phyloP scores from a whole-genome alignment of 2,113 vertebrate genomes.

The Cyprinodon brontotheroides region DNA sequence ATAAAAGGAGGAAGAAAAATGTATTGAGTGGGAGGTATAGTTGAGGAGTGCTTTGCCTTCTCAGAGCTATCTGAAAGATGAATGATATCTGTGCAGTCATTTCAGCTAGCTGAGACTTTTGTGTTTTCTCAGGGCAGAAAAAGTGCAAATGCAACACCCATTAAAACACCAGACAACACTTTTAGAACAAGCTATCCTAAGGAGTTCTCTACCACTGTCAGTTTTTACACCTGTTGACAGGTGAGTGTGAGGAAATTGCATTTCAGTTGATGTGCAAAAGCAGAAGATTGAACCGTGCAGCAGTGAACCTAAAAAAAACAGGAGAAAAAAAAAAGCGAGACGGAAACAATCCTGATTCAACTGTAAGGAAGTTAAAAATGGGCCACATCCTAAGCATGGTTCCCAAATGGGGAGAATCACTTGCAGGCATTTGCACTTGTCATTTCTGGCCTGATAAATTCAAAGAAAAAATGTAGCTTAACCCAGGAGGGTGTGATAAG shows the following conservation, averaged over 20 bases:
- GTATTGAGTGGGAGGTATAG: background rate
- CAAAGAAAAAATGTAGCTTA: conserved; percentile 57
- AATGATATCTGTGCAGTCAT: conserved; percentile 43
- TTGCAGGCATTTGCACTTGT: conserved; percentile 75
- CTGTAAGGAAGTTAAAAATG: conserved; percentile 57
- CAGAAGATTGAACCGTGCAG: conserved; percentile 10
- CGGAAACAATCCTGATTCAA: conserved; percentile 52
- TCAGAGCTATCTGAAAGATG: conserved; percentile 37
- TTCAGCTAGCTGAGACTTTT: conserved; percentile 41
- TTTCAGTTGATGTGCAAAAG: conserved; percentile 32
- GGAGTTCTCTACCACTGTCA: conserved; percentile 12
- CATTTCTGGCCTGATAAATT: conserved; percentile 67
- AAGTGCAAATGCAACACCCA: conserved; percentile 39
- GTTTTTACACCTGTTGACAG: conserved; percentile 36
- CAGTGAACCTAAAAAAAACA: conserved; percentile 16
- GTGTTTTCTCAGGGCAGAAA: conserved; percentile 36
- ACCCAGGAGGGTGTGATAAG: conserved; percentile 61
- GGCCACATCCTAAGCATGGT: conserved; percentile 57
- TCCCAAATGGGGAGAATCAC: conserved; percentile 50
- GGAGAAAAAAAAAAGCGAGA: conserved; percentile 17
- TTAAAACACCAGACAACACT: conserved; percentile 14
- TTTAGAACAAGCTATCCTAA: conserved; percentile 29
- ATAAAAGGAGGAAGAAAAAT: conserved; percentile 10
- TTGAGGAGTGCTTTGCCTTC: conserved; percentile 4
- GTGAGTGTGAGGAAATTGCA: conserved; percentile 21